Conservation (phyloP, 2,888 invertebrate genomes). For the Conus canariensis region DNA sequence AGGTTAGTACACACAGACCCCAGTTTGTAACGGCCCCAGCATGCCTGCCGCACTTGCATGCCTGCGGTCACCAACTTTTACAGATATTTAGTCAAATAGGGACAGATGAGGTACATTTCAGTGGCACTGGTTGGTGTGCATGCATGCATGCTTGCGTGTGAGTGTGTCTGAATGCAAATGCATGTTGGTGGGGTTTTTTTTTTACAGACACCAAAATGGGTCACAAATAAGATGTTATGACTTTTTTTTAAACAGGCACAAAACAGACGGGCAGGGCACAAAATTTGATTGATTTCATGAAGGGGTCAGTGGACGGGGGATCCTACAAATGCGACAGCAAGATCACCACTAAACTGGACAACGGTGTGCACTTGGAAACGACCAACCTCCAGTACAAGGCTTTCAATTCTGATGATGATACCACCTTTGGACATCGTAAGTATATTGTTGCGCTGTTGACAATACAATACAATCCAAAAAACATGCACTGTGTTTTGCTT, state of each 20-base stretch:
- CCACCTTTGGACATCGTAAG: slow-evolving; percentile 54
- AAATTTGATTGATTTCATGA: slow-evolving; percentile 16
- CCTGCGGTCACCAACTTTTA: too few species aligned
- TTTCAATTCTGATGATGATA: slow-evolving; percentile 53
- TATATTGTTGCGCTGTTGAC: neutral
- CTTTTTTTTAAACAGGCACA: neutral
- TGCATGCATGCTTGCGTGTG: too few species aligned
- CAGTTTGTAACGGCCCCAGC: too few species aligned
- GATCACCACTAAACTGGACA: neutral
- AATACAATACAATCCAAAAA: neutral
- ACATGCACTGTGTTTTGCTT: neutral
- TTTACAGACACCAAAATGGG: neutral
- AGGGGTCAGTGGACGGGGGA: neutral
- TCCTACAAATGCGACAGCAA: slow-evolving; percentile 37
- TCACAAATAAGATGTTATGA: too few species aligned
- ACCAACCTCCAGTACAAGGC: slow-evolving; percentile 63
- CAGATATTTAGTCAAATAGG: too few species aligned
- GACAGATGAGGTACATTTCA: too few species aligned
- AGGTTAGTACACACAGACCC: too few species aligned
- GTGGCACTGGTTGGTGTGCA: too few species aligned
- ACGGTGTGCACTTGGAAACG: slow-evolving; percentile 52
- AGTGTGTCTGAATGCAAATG: too few species aligned
- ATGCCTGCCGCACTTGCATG: too few species aligned
- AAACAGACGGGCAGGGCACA: neutral
- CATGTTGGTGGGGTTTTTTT: too few species aligned